Evolutionary conservation across 1,140 invertebrate genomes (phyloP).

Genomic region (Ceratosolen fusciceps): DNA sequence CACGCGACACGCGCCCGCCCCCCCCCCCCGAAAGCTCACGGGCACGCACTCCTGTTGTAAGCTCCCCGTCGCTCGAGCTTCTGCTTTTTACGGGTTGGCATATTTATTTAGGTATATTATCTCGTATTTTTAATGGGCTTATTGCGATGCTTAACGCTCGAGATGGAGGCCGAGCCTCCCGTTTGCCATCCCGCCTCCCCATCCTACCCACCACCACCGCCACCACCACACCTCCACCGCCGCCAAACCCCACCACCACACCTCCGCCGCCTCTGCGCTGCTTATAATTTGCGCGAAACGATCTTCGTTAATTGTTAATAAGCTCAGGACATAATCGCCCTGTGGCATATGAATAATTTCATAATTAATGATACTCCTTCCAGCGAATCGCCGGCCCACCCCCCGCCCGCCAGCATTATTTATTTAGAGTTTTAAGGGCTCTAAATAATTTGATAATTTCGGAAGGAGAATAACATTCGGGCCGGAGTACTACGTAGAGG

Average conservation of each 20-base stretch:
- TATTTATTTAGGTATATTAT: neutral
- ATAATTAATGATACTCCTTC: neutral
- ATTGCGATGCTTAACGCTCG: neutral
- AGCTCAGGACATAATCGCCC: neutral
- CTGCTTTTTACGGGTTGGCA: neutral
- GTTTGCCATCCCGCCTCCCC: no score
- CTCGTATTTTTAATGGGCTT: neutral
- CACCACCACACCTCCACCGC: no score
- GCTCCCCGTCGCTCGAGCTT: no score
- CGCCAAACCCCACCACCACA: no score
- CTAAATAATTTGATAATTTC: conserved; percentile 64
- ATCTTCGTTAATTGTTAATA: neutral
- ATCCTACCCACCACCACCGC: no score
- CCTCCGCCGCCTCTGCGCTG: no score
- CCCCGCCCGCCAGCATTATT: neutral
- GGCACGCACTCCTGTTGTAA: no score
- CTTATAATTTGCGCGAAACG: neutral
- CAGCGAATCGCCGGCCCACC: neutral
- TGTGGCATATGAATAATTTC: neutral
- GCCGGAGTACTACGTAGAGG: conserved; percentile 50
- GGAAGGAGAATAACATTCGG: conserved; percentile 59
- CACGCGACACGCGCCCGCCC: no score
- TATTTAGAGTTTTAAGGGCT: neutral
- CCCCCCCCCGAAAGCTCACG: no score
- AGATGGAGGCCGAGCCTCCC: no score